Base-by-base conservation (phyloP, 2,113 vertebrate species). In the Lophius piscatorius region DNA sequence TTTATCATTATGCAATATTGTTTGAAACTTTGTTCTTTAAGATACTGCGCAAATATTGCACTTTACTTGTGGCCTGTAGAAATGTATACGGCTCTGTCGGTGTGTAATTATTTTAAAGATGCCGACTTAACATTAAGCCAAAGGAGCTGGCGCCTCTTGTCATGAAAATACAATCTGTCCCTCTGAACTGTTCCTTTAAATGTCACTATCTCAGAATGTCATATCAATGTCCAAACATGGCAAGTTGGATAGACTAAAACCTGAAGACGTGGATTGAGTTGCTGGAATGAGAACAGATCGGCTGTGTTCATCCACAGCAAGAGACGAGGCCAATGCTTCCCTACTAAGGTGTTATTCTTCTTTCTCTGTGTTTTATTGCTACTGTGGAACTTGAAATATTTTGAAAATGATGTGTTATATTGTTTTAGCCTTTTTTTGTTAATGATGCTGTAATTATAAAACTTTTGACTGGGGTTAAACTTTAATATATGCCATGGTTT, bases 401-500 rank as follows among this genome's bases (percentile, higher is more conserved):
- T 87, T 86, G 55, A 26, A 80, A 76, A 70, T 79, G 70, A 73
- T 77, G 48, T 78, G 56, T 86, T 80, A 82, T 76, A 82, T 58
- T 47, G 72, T 81, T 84, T 78, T 65, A 67, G 42, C 46, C 54
- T 83, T 41, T 57, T 74, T 81, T 87, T 82, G 68, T 89, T 87
- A 65, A 80, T 83, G 80, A 88, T 89, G 87, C 78, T 90, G 84
- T 83, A 87, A 87, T 87, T 85, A 87, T 87, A 71, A 88, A 82
- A 86, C 62, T 80, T 90, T 61, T 86, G 71, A 88, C 76, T 63
- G 83, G 88, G 85, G 78, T 87, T 83, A 76, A n/a, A 87, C 87
- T 90, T 90, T 87, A 89, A 89, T 88, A 88, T 80, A 87, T 87
- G 86, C 85, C 17, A 33, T 89, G 87, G 73, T 88, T 90, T 90